A percentile compares a stretch with the other conserved stretches of the same genome.
These are phyloP conservation scores for Rhagophthalmus giganteus DNA, from an alignment of 2,888 invertebrate genomes.

Conservation along the genomic window DNA sequence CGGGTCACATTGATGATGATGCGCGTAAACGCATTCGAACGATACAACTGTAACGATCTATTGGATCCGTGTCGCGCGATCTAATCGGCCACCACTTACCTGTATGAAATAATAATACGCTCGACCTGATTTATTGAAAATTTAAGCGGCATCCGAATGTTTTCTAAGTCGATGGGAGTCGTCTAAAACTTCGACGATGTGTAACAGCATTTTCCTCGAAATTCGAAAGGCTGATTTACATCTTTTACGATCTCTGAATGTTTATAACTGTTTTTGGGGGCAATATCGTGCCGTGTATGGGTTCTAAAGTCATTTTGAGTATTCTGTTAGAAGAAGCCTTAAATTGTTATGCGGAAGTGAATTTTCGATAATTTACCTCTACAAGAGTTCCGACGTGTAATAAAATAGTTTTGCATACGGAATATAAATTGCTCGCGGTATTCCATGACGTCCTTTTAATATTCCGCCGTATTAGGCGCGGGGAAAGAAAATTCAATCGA, in stretches of 20 bases:
- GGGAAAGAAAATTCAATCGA: too few relatives aligned
- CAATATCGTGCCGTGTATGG: constrained; percentile 1
- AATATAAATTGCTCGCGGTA: constrained; percentile 1
- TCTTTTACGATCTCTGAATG: constrained; percentile 18
- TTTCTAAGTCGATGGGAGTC: constrained; percentile 1
- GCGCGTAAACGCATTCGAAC: too few relatives aligned
- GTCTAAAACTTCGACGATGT: constrained; percentile 11
- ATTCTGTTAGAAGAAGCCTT: constrained; percentile 3
- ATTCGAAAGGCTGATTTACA: constrained; percentile 18
- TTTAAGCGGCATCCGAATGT: too few relatives aligned
- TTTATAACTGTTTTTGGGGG: constrained; percentile 14
- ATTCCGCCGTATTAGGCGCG: neutral
- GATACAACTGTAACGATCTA: too few relatives aligned
- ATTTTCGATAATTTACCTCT: neutral
- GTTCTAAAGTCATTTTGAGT: constrained; percentile 4
- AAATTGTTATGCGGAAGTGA: constrained; percentile 2
- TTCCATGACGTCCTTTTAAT: neutral
- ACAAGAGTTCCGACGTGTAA: neutral
- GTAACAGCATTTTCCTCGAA: constrained; percentile 10
- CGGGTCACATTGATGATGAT: too few relatives aligned
- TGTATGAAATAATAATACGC: too few relatives aligned
- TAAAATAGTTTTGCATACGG: neutral
- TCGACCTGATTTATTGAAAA: too few relatives aligned
- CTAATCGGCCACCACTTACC: too few relatives aligned
- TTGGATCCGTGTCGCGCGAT: too few relatives aligned